Evolutionary conservation across 2,888 invertebrate genomes (phyloP), one percentile per base, ranked within the genome.

Genomic region (Stomorhina lunata): DNA sequence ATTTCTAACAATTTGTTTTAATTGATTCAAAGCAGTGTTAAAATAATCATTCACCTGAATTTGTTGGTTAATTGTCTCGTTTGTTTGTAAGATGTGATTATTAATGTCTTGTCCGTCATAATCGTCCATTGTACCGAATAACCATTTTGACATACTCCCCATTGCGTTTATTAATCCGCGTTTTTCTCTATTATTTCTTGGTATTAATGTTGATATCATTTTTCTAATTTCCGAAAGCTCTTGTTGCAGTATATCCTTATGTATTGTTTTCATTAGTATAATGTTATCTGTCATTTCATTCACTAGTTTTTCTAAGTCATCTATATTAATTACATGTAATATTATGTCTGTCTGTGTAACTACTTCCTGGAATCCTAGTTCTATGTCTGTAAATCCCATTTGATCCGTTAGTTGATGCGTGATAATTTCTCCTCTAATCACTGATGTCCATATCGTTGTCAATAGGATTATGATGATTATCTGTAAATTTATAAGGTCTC

Each of bases 401-500:
- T 84, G 77, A 15, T 72, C 77, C 20, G 12, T 72, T 63, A 77
- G 17, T 50, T 68, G 20, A 34, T 50, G 45, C 10, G 12, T 50
- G 9, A 53, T 59, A n/a, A 80, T 37, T n/a, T 7, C 1, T 53
- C 53, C 22, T 9, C n/a, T 4, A 7, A 20, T 63, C n/a, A 32
- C 59, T 61, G n/a, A 22, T 40, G n/a, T 63, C 43, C 48, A 34
- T 59, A 61, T 61, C 50, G 45, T 72, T 27, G n/a, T 61, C 59
- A 5, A 50, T 22, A n/a, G n/a, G n/a, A n/a, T n/a, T n/a, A n/a
- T n/a, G n/a, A n/a, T n/a, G n/a, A n/a, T n/a, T n/a, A 50, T 66
- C 77, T 81, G 73, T 20, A 77, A 81, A 81, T 81, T 78, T 77
- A 17, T 43, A 40, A 34, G 77, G 65, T 77, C 72, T 17, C 72